Base-by-base conservation (phyloP, 1,140 invertebrate genomes). In the Lordiphosa mommai region DNA sequence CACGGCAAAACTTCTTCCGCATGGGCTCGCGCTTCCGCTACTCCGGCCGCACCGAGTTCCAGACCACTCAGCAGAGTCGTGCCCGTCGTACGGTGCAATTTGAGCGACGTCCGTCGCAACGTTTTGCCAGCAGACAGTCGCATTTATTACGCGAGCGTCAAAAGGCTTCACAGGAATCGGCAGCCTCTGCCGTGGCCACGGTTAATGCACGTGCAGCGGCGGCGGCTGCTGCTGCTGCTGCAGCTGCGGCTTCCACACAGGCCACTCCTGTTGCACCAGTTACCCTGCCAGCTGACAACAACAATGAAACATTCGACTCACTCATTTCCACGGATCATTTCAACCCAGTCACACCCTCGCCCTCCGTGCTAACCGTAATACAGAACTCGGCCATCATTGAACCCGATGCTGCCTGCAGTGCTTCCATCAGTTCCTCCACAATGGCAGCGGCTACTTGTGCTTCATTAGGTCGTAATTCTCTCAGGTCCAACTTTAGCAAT, bases 21-120 rank as follows among this genome's bases (percentile, higher is more conserved):
- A 98, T 99, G 96, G 97, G 97, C 20, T 99, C 97, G 0, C 91
- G 97, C 36, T 99, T 99, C 88, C 93, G 97, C 87, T 98, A 98
- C 88, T 96, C 94, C 1, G 95, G 96, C 0, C 94, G 97, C 88
- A 99, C 98, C 0, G 97, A 99, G 90, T 99, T 98, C 87, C 97
- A 99, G 91, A 97, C 96, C 1, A 97, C 96, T 3, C 94, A 96
- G 71, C 92, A 95, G 60, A 98, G 96, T 88, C 91, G 95, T 55
- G 95, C 96, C 5, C 90, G 97, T 46, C 92, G 97, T 43, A 97
- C 96, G 4, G 96, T 98, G 2, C 96, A 97, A 79, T 98, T 99
- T 89, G 97, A 99, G 89, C 91, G 98, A 64, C 92, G 97, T 52
- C 98, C 98, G 0, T 99, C 97, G 90, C 98, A 99, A 88, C 91